These are phyloP conservation scores for Lepidocyrtoides sp. DNA, from an alignment of 2,888 invertebrate species.

Conservation along the genomic window DNA sequence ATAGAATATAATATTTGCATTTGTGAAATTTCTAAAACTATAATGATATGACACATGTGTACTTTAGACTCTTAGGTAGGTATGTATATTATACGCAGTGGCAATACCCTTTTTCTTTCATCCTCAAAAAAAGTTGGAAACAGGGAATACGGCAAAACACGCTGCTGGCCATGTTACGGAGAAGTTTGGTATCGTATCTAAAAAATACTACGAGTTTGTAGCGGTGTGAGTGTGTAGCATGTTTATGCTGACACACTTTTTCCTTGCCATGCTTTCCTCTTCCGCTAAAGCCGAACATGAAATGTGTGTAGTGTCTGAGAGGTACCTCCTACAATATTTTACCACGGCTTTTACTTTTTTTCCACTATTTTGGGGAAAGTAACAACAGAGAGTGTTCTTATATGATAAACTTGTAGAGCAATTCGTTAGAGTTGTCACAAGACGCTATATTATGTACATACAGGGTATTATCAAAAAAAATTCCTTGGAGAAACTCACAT, in stretches of 20 bases:
- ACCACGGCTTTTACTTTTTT: neutral
- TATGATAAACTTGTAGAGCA: neutral
- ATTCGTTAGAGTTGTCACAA: neutral
- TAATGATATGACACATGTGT: too few relatives aligned
- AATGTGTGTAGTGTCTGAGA: neutral
- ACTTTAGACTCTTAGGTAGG: too few relatives aligned
- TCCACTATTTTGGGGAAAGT: neutral
- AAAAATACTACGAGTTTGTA: neutral
- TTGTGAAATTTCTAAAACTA: neutral
- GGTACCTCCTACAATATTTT: too few relatives aligned
- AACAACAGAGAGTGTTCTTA: neutral
- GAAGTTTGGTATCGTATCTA: neutral
- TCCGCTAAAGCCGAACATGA: conserved; percentile 47
- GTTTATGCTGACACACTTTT: conserved; percentile 71
- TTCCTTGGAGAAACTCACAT: conserved; percentile 9
- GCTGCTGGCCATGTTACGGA: conserved; percentile 4
- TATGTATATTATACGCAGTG: too few relatives aligned
- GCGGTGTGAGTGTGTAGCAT: conserved; percentile 5
- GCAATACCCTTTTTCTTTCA: conserved; percentile 8
- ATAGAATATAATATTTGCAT: neutral
- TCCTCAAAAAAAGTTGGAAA: neutral
- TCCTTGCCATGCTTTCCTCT: conserved; percentile 59
- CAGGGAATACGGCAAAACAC: conserved; percentile 16
- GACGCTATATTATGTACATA: neutral
- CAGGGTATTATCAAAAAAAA: neutral